Percentiles rank a stretch among this genome's conserved stretches.
Conservation (phyloP, 2,888 invertebrate genomes). For the Orthonevra nobilis region DNA sequence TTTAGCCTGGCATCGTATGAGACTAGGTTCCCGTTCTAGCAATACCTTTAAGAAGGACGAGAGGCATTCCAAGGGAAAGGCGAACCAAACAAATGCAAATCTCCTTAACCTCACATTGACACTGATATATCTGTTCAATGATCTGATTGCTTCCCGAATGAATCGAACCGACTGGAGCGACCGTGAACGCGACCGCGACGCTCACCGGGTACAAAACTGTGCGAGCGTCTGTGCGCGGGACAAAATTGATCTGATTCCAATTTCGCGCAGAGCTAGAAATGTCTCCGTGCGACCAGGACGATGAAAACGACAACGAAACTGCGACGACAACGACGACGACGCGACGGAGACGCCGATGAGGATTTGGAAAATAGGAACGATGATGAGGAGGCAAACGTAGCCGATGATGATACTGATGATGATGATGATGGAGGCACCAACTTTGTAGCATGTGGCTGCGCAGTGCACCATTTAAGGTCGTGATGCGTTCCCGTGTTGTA, state of each 20-base stretch:
- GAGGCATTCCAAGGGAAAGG: neutral
- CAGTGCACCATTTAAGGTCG: constrained; percentile 71
- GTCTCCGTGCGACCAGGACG: constrained; percentile 50
- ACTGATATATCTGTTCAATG: constrained; percentile 71
- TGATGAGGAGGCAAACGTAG: constrained; percentile 56
- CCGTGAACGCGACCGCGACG: no score
- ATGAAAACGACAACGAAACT: neutral
- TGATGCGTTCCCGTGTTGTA: constrained; percentile 74
- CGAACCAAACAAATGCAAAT: constrained; percentile 63
- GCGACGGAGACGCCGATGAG: constrained; percentile 24
- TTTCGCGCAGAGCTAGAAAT: constrained; percentile 69
- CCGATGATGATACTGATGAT: constrained; percentile 48
- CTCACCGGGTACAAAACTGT: constrained; percentile 46
- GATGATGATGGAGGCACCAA: constrained; percentile 42
- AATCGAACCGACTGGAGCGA: constrained; percentile 29
- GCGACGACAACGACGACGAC: constrained; percentile 15
- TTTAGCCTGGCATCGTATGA: constrained; percentile 16
- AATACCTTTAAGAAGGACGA: constrained; percentile 70
- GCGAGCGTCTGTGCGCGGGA: constrained; percentile 43
- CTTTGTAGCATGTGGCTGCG: constrained; percentile 58
- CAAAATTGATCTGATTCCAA: constrained; percentile 69
- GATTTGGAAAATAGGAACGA: constrained; percentile 53
- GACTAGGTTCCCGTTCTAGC: constrained; percentile 24
- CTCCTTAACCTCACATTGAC: constrained; percentile 70
- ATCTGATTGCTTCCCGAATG: constrained; percentile 70